Percentiles rank a stretch among this genome's conserved stretches.
These are phyloP conservation scores for Drosophila nikananu DNA, from an alignment of 1,140 invertebrate species.

Conservation along the genomic window DNA sequence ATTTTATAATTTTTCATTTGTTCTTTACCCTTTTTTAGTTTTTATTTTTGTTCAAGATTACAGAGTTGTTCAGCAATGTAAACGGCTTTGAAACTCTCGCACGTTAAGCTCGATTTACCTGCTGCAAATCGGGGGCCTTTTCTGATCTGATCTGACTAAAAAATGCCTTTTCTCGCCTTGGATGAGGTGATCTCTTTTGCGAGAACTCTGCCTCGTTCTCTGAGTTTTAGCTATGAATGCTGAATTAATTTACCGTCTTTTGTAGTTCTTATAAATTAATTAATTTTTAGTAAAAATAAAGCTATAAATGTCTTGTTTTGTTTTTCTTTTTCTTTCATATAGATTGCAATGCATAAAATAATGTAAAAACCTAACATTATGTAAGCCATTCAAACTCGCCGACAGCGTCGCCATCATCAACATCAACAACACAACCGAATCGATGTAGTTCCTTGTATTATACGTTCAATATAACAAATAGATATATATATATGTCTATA, in stretches of 20 bases:
- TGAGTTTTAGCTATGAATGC: slow-evolving; percentile 54
- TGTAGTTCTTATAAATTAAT: slow-evolving; percentile 72
- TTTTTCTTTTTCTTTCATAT: slow-evolving; percentile 47
- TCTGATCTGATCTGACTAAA: slow-evolving; percentile 66
- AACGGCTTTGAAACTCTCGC: slow-evolving; percentile 70
- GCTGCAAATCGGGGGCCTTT: slow-evolving; percentile 66
- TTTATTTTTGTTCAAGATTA: slow-evolving; percentile 58
- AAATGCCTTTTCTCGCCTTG: slow-evolving; percentile 63
- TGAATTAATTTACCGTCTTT: slow-evolving; percentile 69
- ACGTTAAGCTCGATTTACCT: slow-evolving; percentile 73
- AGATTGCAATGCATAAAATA: slow-evolving; percentile 68
- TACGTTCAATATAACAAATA: slow-evolving; percentile 61
- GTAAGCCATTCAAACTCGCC: slow-evolving; percentile 30
- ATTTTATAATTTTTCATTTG: slow-evolving; percentile 45
- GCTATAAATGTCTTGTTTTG: slow-evolving; percentile 76
- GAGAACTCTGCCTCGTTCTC: slow-evolving; percentile 12
- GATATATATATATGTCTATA: slow-evolving; percentile 53
- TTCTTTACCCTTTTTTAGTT: slow-evolving; percentile 36
- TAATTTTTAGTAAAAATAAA: slow-evolving; percentile 82
- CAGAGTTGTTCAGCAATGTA: slow-evolving; percentile 66
- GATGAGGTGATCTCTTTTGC: slow-evolving; percentile 22
- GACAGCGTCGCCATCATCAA: slow-evolving; percentile 19
- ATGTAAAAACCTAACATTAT: slow-evolving; percentile 64
- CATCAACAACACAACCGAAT: slow-evolving; percentile 82
- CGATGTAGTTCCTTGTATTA: slow-evolving; percentile 75